These are phyloP conservation scores for Tenthredo mesomela DNA, from an alignment of 2,888 invertebrate genomes.

Conservation along the genomic window DNA sequence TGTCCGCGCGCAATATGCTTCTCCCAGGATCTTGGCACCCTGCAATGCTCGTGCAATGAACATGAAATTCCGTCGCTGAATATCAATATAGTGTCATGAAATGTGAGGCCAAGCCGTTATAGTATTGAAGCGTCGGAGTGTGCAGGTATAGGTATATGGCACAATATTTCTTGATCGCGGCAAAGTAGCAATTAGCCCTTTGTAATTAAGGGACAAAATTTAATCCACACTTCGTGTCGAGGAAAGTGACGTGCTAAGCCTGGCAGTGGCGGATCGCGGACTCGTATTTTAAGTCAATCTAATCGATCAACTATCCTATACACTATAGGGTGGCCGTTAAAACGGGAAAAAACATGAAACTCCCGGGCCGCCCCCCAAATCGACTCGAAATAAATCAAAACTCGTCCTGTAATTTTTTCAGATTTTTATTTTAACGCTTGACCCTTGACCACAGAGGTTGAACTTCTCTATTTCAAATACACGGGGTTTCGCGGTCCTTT, in stretches of 20 bases:
- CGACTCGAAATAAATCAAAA: too few relatives aligned
- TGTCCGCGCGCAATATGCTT: background rate
- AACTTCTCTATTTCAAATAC: too few relatives aligned
- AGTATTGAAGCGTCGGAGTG: too few relatives aligned
- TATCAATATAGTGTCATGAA: background rate
- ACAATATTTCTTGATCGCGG: background rate
- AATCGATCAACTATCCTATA: background rate
- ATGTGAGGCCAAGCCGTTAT: background rate
- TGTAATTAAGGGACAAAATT: background rate
- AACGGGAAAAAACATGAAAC: too few relatives aligned
- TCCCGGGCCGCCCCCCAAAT: too few relatives aligned
- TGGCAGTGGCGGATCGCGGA: background rate
- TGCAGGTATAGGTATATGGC: background rate
- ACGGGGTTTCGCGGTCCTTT: too few relatives aligned
- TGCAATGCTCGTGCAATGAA: background rate
- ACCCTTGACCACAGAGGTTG: too few relatives aligned
- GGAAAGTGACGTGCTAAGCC: conserved; percentile 5
- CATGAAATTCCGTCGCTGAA: too few relatives aligned
- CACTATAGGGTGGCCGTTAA: too few relatives aligned
- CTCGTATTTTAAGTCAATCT: background rate
- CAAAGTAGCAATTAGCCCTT: background rate
- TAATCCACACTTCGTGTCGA: background rate
- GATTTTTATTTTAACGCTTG: too few relatives aligned
- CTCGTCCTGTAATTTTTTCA: too few relatives aligned
- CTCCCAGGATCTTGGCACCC: background rate